These are phyloP conservation scores for Hydropsyche tenuis DNA, from an alignment of 1,140 invertebrate species.

Conservation along the genomic window DNA sequence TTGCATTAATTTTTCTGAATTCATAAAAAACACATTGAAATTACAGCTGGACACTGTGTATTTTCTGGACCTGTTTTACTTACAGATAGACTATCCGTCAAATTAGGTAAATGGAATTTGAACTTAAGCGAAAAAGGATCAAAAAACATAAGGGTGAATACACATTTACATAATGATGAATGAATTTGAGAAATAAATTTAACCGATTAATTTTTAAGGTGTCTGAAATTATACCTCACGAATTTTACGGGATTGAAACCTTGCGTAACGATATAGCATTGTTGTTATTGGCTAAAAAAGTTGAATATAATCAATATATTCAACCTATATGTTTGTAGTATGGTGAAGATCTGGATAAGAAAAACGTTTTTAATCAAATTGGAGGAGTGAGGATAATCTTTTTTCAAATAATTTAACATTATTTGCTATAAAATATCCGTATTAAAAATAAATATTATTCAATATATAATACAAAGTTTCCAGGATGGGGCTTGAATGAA, in stretches of 20 bases:
- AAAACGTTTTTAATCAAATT: slow-evolving; percentile 33
- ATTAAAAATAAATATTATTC: no score
- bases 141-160: neutral
- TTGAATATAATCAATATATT: slow-evolving; percentile 41
- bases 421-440: no score
- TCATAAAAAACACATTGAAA: neutral
- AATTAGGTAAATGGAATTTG: neutral
- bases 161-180: no score
- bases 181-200: no score
- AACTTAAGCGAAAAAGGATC: neutral
- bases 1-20: neutral
- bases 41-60: slow-evolving; percentile 42
- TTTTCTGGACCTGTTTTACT: neutral
- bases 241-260: slow-evolving; percentile 17
- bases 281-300: slow-evolving; percentile 28
- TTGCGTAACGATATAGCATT: slow-evolving; percentile 44
- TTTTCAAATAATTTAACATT: neutral
- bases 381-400: slow-evolving; percentile 34
- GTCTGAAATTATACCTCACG: slow-evolving; percentile 37
- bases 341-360: slow-evolving; percentile 31
- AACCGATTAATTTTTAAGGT: slow-evolving; percentile 18
- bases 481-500: slow-evolving; percentile 42
- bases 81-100: slow-evolving; percentile 18
- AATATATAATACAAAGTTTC: slow-evolving; percentile 15
- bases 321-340: slow-evolving; percentile 44